Conservation (phyloP, 2,113 vertebrate species). For the Centrocercus urophasianus region DNA sequence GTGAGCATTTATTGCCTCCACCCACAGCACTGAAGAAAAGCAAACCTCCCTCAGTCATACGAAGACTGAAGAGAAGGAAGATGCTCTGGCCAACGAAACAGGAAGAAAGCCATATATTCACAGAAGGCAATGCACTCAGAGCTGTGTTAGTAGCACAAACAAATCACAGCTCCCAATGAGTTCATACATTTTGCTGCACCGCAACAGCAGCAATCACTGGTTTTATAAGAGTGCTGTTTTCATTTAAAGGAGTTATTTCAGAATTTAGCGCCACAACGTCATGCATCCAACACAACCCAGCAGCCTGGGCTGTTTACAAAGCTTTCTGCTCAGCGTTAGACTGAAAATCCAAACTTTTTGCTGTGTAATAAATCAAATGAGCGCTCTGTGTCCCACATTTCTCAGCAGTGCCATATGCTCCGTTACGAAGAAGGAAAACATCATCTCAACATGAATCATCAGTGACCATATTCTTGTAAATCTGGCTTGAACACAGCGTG, state of each 20-base stretch:
- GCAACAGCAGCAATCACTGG: rapidly evolving
- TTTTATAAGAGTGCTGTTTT: neutral
- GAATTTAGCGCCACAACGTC: neutral
- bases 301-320: conserved; percentile 49
- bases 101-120: neutral
- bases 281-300: neutral
- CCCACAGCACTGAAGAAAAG: neutral
- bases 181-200: neutral
- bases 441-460: conserved; percentile 74
- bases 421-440: conserved; percentile 68
- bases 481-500: conserved; percentile 54
- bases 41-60: neutral
- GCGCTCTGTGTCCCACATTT: conserved; percentile 22
- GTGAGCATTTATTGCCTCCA: neutral
- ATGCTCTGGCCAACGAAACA: neutral
- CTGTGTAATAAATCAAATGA: conserved; percentile 42
- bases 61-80: neutral
- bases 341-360: conserved; percentile 34
- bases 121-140: neutral
- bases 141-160: neutral
- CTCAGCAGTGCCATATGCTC: conserved; percentile 49
- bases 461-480: conserved; percentile 71
- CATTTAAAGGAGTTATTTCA: neutral
- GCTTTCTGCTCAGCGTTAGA: neutral
- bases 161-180: neutral